Conservation (phyloP, 2,888 invertebrate genomes). For the Pseudococcus viburni region DNA sequence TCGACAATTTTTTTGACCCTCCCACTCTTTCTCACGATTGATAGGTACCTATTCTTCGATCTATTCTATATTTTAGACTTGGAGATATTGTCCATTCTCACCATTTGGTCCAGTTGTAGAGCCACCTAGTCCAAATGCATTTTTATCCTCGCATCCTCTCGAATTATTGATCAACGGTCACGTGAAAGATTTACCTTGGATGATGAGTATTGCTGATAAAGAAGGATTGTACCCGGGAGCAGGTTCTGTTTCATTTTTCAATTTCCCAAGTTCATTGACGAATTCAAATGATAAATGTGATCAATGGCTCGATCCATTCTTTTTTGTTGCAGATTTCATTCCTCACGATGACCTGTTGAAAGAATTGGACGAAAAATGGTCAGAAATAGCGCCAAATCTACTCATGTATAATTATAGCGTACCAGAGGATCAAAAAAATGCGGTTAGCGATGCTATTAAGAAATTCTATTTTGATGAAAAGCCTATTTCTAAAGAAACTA, state of each 20-base stretch:
- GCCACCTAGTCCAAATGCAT: constrained; percentile 74
- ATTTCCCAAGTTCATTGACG: not conserved
- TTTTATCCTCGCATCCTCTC: constrained; percentile 79
- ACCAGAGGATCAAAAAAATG: constrained; percentile 65
- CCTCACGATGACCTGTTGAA: constrained; percentile 66
- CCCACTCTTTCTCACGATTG: no score
- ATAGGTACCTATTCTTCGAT: not conserved
- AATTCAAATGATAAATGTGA: not conserved
- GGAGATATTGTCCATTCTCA: constrained; percentile 79
- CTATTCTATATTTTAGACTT: constrained; percentile 71
- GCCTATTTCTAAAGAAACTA: constrained; percentile 66
- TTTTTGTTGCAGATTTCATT: constrained; percentile 67
- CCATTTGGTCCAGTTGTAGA: constrained; percentile 84
- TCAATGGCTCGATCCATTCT: not conserved
- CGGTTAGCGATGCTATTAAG: constrained; percentile 68
- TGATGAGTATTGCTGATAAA: constrained; percentile 78
- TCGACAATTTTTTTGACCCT: not conserved
- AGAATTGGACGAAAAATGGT: constrained; percentile 69
- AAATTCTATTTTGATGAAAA: constrained; percentile 68
- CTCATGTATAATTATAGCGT: constrained; percentile 70
- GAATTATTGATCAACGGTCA: constrained; percentile 76
- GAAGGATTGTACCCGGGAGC: constrained; percentile 84
- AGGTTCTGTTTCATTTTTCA: constrained; percentile 71
- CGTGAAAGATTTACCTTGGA: constrained; percentile 80
- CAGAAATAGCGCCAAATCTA: constrained; percentile 69